A percentile compares a stretch with the other conserved stretches of the same genome.
Evolutionary conservation across 2,113 vertebrate genomes (phyloP).

Genomic region (Anseranas semipalmata): DNA sequence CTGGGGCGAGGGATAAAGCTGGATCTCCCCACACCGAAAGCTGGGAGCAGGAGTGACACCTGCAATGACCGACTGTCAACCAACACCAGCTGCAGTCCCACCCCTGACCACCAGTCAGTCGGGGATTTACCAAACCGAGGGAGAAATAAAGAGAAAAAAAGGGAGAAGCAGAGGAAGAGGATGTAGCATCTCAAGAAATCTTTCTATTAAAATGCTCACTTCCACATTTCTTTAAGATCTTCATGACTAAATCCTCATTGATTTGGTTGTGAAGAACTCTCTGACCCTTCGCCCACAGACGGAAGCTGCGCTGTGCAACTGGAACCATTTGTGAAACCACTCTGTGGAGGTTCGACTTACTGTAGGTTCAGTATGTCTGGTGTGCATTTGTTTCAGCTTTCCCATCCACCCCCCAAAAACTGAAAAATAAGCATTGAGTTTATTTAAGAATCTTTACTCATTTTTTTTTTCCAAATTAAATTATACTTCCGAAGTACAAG

Average conservation of each 20-base stretch:
- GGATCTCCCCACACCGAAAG: neutral
- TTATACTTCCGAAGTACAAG: slow-evolving; percentile 34
- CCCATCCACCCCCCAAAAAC: neutral
- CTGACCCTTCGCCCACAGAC: neutral
- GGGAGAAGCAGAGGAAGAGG: neutral
- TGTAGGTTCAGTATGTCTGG: neutral
- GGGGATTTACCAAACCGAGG: neutral
- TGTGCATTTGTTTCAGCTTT: neutral
- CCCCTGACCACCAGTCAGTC: neutral
- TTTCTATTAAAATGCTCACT: neutral
- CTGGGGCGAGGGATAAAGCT: neutral
- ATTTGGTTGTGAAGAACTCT: neutral
- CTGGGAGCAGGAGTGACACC: neutral
- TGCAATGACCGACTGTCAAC: neutral
- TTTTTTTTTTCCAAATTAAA: slow-evolving; percentile 45
- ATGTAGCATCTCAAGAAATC: neutral
- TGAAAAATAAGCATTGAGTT: neutral
- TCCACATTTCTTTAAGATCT: neutral
- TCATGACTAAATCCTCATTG: neutral
- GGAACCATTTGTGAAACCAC: neutral
- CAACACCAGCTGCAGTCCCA: neutral
- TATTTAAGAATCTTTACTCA: slow-evolving; percentile 55
- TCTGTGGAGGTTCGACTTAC: neutral
- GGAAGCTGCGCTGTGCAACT: neutral
- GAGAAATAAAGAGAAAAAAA: neutral